These are phyloP conservation scores for Equus quagga DNA, from an alignment of 2,113 vertebrate species.

Conservation along the genomic window DNA sequence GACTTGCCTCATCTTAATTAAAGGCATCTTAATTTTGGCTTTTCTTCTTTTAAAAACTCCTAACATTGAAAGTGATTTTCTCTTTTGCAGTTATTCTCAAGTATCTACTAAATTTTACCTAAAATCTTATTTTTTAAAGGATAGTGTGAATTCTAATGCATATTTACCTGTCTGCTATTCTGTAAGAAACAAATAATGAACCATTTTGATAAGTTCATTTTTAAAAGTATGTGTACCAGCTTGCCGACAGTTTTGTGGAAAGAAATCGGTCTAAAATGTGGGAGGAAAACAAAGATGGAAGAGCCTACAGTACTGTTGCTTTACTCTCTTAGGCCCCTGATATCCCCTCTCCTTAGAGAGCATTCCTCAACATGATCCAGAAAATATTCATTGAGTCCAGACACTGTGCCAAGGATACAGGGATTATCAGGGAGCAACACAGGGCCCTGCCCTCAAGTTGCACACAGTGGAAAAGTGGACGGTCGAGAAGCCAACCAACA, in stretches of 20 bases:
- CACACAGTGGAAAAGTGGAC: neutral
- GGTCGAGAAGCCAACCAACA: neutral
- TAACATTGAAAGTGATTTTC: neutral
- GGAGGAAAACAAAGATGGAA: neutral
- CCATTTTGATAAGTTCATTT: neutral
- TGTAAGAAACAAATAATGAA: neutral
- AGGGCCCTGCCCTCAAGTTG: neutral
- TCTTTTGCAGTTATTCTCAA: conserved; percentile 41
- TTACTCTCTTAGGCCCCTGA: neutral
- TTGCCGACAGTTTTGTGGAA: neutral
- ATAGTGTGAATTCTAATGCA: neutral
- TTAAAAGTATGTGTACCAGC: neutral
- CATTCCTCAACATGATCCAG: neutral
- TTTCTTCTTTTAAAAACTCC: conserved; percentile 19
- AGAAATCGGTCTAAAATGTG: neutral
- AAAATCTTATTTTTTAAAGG: conserved; percentile 44
- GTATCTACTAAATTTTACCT: conserved; percentile 8
- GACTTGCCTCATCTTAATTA: neutral
- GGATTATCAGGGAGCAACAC: neutral
- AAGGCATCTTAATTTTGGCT: conserved; percentile 8
- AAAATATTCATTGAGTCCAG: neutral
- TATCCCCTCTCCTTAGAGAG: neutral
- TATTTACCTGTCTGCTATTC: neutral
- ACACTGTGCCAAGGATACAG: neutral
- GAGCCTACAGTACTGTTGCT: neutral